Evolutionary conservation across 2,113 vertebrate species (phyloP).

Genomic region (Lanius collurio): DNA sequence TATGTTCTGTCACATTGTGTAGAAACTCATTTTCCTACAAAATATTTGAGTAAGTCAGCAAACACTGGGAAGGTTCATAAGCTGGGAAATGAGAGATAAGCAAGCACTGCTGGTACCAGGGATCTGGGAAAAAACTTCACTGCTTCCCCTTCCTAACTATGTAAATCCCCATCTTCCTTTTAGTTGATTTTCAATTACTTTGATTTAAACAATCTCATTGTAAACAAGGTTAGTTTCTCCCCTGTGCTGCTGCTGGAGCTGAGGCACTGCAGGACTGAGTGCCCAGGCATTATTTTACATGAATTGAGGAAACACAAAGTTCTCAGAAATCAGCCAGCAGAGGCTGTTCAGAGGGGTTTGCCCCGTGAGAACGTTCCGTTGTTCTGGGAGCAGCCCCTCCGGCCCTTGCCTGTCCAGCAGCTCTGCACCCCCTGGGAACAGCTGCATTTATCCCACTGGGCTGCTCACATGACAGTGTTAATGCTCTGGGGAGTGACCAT

Average conservation of each 20-base stretch:
- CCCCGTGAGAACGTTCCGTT: neutral
- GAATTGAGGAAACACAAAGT: neutral
- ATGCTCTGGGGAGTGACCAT: neutral
- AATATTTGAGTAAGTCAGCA: neutral
- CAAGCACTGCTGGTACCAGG: neutral
- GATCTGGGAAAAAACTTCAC: neutral
- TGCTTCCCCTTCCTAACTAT: neutral
- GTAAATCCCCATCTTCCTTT: neutral
- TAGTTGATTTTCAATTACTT: neutral
- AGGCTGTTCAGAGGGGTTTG: neutral
- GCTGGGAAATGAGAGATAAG: neutral
- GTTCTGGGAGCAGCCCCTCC: neutral
- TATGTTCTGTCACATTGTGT: neutral
- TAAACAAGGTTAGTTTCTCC: neutral
- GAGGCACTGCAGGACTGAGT: neutral
- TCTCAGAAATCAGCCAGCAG: neutral
- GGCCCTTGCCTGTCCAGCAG: neutral
- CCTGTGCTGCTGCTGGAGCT: neutral
- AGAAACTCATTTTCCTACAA: neutral
- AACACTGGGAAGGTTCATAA: neutral
- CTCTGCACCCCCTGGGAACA: neutral
- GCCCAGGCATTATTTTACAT: neutral
- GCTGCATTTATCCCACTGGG: neutral
- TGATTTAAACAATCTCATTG: neutral
- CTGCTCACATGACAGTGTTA: neutral